Percentiles rank a stretch among this genome's conserved stretches.
Evolutionary conservation across 2,888 invertebrate species (phyloP).

Genomic region (Drosophila birchii): DNA sequence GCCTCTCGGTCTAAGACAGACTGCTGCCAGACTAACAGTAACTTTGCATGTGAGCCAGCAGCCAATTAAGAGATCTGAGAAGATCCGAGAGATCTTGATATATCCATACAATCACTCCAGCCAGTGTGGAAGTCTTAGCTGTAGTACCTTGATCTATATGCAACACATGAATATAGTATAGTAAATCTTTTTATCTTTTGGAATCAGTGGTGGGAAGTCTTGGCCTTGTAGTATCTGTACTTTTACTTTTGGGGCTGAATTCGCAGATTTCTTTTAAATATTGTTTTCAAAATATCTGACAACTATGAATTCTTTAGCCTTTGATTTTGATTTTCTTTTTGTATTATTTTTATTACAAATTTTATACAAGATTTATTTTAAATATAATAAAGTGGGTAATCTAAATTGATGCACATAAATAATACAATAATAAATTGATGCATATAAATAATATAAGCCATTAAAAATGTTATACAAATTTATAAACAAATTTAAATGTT

Average conservation of each 20-base stretch:
- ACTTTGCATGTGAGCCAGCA: slow-evolving; percentile 5
- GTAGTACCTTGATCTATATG: neutral
- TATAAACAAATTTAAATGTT: too few relatives aligned
- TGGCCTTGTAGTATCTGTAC: too few relatives aligned
- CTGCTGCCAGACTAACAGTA: slow-evolving; percentile 28
- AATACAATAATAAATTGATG: neutral
- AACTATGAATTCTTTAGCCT: too few relatives aligned
- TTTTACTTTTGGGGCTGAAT: too few relatives aligned
- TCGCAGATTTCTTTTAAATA: too few relatives aligned
- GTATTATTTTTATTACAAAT: too few relatives aligned
- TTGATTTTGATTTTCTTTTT: too few relatives aligned
- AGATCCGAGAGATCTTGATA: neutral
- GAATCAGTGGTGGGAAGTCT: neutral
- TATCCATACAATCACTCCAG: neutral
- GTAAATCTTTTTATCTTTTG: slow-evolving; percentile 2
- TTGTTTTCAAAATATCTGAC: too few relatives aligned
- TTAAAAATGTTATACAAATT: neutral
- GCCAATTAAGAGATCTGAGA: slow-evolving; percentile 7
- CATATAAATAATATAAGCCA: neutral
- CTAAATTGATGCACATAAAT: neutral
- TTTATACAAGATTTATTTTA: too few relatives aligned
- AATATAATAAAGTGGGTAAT: too few relatives aligned
- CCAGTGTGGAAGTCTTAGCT: neutral
- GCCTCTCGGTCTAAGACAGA: slow-evolving; percentile 10
- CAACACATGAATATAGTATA: too few relatives aligned